Conservation (phyloP, 2,113 vertebrate genomes). For the Clarias gariepinus region DNA sequence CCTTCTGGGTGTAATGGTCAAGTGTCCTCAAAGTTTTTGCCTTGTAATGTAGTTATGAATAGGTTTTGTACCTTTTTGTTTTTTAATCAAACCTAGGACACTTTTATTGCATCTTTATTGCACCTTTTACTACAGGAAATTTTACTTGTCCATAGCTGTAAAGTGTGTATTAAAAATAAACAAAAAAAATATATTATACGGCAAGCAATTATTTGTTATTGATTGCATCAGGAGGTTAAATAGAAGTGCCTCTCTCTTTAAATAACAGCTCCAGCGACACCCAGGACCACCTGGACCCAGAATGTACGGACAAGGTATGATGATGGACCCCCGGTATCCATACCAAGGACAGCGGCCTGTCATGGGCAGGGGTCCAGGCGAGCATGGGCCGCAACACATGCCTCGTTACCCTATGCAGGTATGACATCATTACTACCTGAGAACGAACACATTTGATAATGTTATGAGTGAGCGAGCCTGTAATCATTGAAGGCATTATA, state of each 20-base stretch:
- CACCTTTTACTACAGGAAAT: neutral
- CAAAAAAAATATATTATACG: neutral
- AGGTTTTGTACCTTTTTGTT: too few species aligned
- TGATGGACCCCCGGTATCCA: conserved; percentile 75
- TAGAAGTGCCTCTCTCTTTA: neutral
- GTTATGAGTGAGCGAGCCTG: neutral
- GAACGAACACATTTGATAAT: neutral
- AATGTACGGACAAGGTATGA: conserved; percentile 75
- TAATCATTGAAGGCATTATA: neutral
- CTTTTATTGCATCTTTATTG: too few species aligned
- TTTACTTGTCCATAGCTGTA: neutral
- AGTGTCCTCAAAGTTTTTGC: neutral
- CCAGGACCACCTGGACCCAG: conserved; percentile 71
- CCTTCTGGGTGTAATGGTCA: neutral
- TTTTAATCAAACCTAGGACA: neutral
- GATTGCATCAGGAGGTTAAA: neutral
- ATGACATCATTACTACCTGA: neutral
- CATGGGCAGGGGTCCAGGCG: conserved; percentile 74
- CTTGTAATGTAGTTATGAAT: neutral
- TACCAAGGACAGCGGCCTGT: conserved; percentile 74
- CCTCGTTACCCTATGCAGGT: conserved; percentile 86
- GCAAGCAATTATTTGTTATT: neutral
- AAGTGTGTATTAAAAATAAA: neutral
- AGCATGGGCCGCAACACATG: conserved; percentile 74
- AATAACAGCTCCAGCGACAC: conserved; percentile 65